These are phyloP conservation scores for Prunella fulvescens DNA, from an alignment of 2,113 vertebrate species.

Conservation along the genomic window DNA sequence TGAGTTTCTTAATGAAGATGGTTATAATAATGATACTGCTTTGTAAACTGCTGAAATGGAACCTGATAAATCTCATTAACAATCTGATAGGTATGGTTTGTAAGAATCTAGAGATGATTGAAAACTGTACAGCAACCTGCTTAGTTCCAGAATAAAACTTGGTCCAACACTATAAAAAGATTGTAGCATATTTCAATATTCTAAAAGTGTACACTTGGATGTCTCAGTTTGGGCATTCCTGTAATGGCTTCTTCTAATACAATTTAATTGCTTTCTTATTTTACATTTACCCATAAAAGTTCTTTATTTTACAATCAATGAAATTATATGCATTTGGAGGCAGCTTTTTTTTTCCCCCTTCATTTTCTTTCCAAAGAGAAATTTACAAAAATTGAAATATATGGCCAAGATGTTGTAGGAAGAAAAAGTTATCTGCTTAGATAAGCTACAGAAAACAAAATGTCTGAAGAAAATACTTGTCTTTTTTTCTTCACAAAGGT, in stretches of 20 bases:
- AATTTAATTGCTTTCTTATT: background rate
- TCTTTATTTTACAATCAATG: background rate
- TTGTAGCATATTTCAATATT: background rate
- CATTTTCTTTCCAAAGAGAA: background rate
- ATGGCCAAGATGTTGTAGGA: background rate
- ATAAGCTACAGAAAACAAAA: background rate
- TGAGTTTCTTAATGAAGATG: background rate
- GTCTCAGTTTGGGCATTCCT: background rate
- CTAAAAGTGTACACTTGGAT: background rate
- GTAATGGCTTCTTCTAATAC: background rate
- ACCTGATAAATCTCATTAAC: background rate
- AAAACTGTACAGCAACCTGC: background rate
- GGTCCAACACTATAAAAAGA: background rate
- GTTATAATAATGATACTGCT: background rate
- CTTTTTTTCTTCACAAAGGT: background rate
- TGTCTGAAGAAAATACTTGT: background rate
- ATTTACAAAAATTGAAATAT: background rate
- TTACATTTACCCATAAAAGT: background rate
- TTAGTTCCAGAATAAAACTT: background rate
- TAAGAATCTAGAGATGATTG: background rate
- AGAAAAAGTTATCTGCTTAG: background rate
- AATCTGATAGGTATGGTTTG: background rate
- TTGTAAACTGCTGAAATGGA: background rate
- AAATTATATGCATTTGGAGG: background rate
- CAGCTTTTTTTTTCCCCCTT: background rate